Evolutionary conservation across 2,113 vertebrate genomes (phyloP), one percentile per base, ranked within the genome.

Genomic region (Heterochromis multidens): DNA sequence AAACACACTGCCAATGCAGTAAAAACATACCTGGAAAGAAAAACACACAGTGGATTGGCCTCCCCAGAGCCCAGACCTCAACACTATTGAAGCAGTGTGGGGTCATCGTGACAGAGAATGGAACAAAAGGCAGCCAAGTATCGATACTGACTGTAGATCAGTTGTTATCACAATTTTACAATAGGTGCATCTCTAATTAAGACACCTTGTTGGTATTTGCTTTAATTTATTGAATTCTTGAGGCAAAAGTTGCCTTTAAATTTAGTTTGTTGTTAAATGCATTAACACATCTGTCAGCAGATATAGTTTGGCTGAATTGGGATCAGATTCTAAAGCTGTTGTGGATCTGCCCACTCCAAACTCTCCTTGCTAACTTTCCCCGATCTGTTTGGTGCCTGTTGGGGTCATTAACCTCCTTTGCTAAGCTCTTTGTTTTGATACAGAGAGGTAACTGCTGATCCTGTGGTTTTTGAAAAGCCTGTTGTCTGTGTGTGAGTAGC

Each of bases 361-460:
- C 19, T 29, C 72, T 57, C 60, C 81, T n/a, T n/a, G n/a, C 37
- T 76, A 60, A 10, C 43, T 76, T 83, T 72, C 74, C 29, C 70
- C 11, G 67, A 88, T 79, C 81, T 89, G 91, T 84, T 87, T 72
- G 46, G 17, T 62, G 78, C 58, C 33, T 40, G 52, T 63, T 27
- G 40, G 79, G 91, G 90, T 94, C 94, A 87, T 81, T 91, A 84
- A 79, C 91, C 91, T 89, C 61, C 87, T 87, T 82, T 81, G 40
- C 81, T 90, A 72, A 93, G 92, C 94, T 88, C 90, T 87, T 76
- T 91, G 88, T 95, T 93, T 89, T 93, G 90, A 88, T 83, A 72
- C 85, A 87, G 85, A 95, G 94, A 89, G 76, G 46, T 88, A 89
- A 92, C 88, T 95, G 94, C 95, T 95, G 95, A 95, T 89, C 88